Conservation (phyloP, 2,888 invertebrate genomes). For the Tupiocoris notatus region DNA sequence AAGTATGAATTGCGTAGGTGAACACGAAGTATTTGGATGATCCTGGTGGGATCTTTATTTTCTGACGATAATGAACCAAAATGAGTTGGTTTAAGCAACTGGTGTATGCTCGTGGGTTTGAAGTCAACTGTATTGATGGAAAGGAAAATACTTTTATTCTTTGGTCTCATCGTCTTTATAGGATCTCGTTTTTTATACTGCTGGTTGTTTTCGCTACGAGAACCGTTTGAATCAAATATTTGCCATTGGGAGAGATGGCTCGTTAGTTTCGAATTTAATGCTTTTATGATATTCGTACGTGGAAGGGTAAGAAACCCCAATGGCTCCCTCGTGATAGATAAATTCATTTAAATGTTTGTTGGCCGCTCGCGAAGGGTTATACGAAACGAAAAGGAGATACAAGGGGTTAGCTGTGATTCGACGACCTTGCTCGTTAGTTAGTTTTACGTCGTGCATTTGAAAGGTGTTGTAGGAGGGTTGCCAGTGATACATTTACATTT, state of each 20-base stretch:
- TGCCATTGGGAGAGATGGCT: no score
- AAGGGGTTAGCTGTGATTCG: not conserved
- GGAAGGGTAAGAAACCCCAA: not conserved
- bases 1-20: no score
- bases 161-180: not conserved
- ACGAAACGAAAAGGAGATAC: no score
- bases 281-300: conserved; percentile 33
- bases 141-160: not conserved
- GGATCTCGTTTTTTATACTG: no score
- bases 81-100: no score
- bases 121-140: no score
- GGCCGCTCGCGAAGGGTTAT: not conserved
- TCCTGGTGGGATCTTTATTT: no score
- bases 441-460: not conserved
- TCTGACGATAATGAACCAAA: no score
- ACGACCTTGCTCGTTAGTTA: not conserved
- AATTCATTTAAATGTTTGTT: conserved; percentile 37
- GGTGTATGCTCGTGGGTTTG: no score
- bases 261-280: conserved; percentile 9
- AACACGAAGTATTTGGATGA: no score
- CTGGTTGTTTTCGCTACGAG: not conserved
- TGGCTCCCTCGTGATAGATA: conserved; percentile 28
- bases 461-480: not conserved
- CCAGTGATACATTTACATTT: conserved; percentile 23
- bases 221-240: conserved; percentile 8